phyloP scores from a whole-genome alignment of 2,888 invertebrate species.

The Chloromyia formosa region DNA sequence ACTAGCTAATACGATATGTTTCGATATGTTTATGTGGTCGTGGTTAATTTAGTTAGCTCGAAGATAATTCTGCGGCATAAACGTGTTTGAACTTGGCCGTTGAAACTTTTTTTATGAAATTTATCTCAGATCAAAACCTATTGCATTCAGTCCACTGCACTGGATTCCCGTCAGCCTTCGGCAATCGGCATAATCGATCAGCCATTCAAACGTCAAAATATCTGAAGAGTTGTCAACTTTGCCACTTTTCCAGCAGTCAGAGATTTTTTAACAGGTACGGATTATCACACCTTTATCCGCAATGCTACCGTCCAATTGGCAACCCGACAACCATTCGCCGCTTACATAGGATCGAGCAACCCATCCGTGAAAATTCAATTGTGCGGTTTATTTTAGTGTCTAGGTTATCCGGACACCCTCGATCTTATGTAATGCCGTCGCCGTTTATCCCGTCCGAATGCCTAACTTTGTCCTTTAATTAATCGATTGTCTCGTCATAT shows the following conservation, averaged over 20 bases:
- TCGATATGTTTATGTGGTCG: too few relatives aligned
- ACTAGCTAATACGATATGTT: too few relatives aligned
- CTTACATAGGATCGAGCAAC: too few relatives aligned
- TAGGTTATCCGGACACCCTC: conserved; percentile 34
- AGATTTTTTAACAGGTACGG: conserved; percentile 34
- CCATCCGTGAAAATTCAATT: neutral
- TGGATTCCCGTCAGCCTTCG: neutral
- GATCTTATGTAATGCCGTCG: conserved; percentile 34
- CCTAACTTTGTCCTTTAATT: conserved; percentile 2
- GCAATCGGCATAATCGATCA: neutral
- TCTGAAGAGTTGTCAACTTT: conserved; percentile 32
- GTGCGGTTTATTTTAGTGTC: neutral
- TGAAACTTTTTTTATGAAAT: too few relatives aligned
- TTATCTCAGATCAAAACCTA: too few relatives aligned
- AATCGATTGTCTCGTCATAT: neutral
- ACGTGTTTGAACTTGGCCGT: too few relatives aligned
- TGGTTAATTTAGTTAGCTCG: too few relatives aligned
- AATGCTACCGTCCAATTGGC: neutral
- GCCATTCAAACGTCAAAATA: conserved; percentile 37
- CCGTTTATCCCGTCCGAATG: conserved; percentile 11
- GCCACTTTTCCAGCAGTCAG: conserved; percentile 30
- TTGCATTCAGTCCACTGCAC: neutral
- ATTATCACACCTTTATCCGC: neutral
- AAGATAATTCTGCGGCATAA: too few relatives aligned
- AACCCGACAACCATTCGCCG: too few relatives aligned